These are phyloP conservation scores for Teleopsis dalmanni DNA, from an alignment of 1,140 invertebrate genomes.

Conservation along the genomic window DNA sequence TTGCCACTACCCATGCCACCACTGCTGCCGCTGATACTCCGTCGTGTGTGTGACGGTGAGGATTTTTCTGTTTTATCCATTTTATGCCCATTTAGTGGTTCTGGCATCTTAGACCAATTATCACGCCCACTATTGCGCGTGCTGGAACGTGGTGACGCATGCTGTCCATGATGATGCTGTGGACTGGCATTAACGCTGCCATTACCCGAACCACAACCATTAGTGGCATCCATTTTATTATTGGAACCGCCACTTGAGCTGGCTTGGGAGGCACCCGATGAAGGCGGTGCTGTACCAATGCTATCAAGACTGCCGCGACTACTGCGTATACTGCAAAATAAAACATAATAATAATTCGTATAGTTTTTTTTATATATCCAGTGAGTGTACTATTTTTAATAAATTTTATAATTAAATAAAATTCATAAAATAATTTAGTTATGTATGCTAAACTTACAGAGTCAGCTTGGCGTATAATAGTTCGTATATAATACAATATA, in stretches of 20 bases:
- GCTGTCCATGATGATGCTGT: conserved; percentile 22
- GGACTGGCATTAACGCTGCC: conserved; percentile 25
- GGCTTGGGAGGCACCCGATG: conserved; percentile 37
- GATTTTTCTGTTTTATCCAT: conserved; percentile 34
- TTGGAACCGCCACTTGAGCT: conserved; percentile 30
- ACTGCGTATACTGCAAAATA: conserved; percentile 32
- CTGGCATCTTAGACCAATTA: conserved; percentile 42
- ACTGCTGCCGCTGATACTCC: conserved; percentile 32
- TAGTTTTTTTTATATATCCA: too few species aligned
- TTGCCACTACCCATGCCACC: conserved; percentile 11
- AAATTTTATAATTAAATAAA: neutral
- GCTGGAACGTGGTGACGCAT: conserved; percentile 17
- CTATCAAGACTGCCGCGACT: conserved; percentile 42
- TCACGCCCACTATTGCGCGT: conserved; percentile 41
- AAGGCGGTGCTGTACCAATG: conserved; percentile 34
- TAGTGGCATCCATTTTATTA: conserved; percentile 25
- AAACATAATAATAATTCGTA: neutral
- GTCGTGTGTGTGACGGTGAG: conserved; percentile 36
- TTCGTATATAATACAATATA: too few species aligned
- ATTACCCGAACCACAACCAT: conserved; percentile 12
- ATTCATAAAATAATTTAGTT: neutral
- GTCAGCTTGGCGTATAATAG: too few species aligned
- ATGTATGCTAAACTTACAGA: too few species aligned
- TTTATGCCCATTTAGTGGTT: conserved; percentile 39
- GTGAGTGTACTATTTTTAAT: neutral